Percentiles rank a stretch among this genome's conserved stretches.
Conservation (phyloP, 2,113 vertebrate genomes). For the Mus pahari region DNA sequence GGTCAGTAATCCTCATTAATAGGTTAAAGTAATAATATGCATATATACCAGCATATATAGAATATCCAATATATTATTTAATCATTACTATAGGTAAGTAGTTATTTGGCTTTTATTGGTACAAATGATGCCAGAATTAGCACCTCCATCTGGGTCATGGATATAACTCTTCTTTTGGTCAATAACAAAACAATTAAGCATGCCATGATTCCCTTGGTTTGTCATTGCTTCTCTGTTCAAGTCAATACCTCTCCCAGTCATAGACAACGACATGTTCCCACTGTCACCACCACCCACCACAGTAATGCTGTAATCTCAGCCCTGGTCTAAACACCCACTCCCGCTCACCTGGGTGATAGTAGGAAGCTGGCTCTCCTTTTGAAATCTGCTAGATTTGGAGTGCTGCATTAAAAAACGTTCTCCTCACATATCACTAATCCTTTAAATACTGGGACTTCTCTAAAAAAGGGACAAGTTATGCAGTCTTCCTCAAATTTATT, state of each 20-base stretch:
- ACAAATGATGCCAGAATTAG: not conserved
- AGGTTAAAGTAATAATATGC: not conserved
- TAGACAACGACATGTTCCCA: not conserved
- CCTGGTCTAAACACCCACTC: not conserved
- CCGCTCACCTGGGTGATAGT: not conserved
- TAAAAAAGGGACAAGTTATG: not conserved
- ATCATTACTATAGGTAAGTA: not conserved
- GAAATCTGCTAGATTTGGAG: not conserved
- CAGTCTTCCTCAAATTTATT: not conserved
- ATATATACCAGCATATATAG: not conserved
- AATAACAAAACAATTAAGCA: not conserved
- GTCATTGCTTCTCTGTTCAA: not conserved
- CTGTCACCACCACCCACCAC: not conserved
- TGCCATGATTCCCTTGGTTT: not conserved
- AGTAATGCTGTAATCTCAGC: not conserved
- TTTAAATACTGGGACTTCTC: not conserved
- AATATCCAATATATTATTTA: not conserved
- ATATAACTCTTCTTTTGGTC: not conserved
- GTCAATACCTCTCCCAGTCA: not conserved
- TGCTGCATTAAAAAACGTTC: not conserved
- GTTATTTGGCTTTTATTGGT: constrained; percentile 3
- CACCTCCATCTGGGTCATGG: not conserved
- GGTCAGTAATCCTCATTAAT: constrained; percentile 34
- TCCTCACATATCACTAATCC: not conserved
- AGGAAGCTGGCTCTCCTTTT: not conserved